Conservation (phyloP, 2,888 invertebrate species). For the Gari tellinella region DNA sequence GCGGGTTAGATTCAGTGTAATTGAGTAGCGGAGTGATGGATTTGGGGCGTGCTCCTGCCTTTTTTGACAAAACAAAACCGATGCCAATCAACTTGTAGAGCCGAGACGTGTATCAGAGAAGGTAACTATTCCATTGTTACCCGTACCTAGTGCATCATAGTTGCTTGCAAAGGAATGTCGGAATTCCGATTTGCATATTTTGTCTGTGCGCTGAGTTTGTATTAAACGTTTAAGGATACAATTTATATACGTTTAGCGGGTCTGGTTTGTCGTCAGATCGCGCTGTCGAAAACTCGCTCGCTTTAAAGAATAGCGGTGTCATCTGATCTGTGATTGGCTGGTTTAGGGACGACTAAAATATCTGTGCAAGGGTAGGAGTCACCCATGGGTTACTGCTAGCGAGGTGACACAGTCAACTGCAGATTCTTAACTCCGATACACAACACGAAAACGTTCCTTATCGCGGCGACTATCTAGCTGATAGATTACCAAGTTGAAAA, state of each 20-base stretch:
- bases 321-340: conserved; percentile 41
- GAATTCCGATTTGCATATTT: conserved; percentile 18
- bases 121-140: conserved; percentile 30
- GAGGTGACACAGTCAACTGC: neutral
- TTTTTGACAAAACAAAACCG: conserved; percentile 34
- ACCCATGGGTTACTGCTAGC: conserved; percentile 6
- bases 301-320: conserved; percentile 15
- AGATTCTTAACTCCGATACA: neutral
- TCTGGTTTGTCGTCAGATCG: conserved; percentile 2
- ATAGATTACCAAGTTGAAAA: too few relatives aligned
- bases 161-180: conserved; percentile 10
- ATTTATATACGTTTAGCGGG: too few relatives aligned
- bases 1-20: conserved; percentile 26
- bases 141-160: conserved; percentile 18
- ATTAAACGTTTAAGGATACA: too few relatives aligned
- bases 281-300: neutral
- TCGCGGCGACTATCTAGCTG: too few relatives aligned
- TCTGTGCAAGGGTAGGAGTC: conserved; percentile 38
- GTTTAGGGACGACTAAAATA: conserved; percentile 24
- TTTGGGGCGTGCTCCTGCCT: conserved; percentile 24
- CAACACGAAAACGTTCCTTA: neutral
- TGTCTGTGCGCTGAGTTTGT: conserved; percentile 14
- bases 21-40: conserved; percentile 18
- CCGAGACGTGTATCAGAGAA: conserved; percentile 14
- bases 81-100: conserved; percentile 40